Evolutionary conservation across 2,888 invertebrate genomes (phyloP), one percentile per base, ranked within the genome.

Genomic region (Latrodectus elegans): DNA sequence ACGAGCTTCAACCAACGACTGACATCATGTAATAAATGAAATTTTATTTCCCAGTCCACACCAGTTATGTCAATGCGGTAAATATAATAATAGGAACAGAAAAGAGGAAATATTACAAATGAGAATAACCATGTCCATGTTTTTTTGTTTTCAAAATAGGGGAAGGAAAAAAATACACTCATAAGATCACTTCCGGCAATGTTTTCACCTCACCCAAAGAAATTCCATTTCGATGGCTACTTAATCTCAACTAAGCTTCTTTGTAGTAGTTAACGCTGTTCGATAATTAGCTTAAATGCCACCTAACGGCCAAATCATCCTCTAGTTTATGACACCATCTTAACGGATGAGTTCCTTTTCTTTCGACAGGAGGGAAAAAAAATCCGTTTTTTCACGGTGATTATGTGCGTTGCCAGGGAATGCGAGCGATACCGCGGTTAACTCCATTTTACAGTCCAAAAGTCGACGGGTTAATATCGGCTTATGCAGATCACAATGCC

Each of bases 401-500:
- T 26, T 14, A 68, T 14, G 68, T 22, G 22, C 17, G 3, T 10
- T 14, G 68, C 17, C 68, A 22, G 15, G 14, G 22, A 26, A 68
- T 14, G 14, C 38, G 70, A 70, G 79, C 70, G 79, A 71, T 38
- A 77, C 67, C 67, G 67, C 71, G 38, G 51, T 79, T 70, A 79
- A 79, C 70, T 70, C 79, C 4, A 53, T 3, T 52, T 78, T 64
- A 14, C 75, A 55, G 70, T 53, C 67, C 49, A 26, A 38, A 65
- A 76, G 76, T 76, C 79, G 71, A 22, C 64, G 51, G 74, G 67
- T 74, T 81, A 83, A 75, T 75, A 68, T 70, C 53, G 60, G 75
- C 82, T 83, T 83, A 83, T 83, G 82, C 70, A 83, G 75, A 83
- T 83, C 38, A 14, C 22, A 72, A 71, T 26, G 60, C 68, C 49